These are phyloP conservation scores for Labrus mixtus DNA, from an alignment of 2,113 vertebrate genomes.

Conservation along the genomic window DNA sequence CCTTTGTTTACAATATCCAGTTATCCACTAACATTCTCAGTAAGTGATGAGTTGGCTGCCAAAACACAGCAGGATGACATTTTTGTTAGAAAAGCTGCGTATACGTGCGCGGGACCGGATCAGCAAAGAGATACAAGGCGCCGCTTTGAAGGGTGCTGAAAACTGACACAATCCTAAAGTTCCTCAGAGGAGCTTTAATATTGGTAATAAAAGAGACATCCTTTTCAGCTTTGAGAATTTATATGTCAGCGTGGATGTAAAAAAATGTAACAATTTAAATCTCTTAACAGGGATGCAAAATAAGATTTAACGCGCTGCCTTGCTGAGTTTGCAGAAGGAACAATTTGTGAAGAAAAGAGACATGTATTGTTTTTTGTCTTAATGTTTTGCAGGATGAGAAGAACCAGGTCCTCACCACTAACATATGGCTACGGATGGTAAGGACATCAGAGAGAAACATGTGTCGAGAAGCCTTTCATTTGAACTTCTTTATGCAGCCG, in stretches of 20 bases:
- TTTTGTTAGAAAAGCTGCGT: too few relatives aligned
- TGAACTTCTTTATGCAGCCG: background rate
- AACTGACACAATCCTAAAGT: too few relatives aligned
- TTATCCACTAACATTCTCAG: too few relatives aligned
- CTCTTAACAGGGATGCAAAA: background rate
- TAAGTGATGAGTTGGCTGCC: too few relatives aligned
- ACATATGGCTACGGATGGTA: constrained; percentile 88
- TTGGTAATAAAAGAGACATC: background rate
- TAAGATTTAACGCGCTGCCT: background rate
- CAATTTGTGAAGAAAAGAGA: background rate
- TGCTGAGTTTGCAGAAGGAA: background rate
- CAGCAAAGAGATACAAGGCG: too few relatives aligned
- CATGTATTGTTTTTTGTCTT: background rate
- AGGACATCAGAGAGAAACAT: constrained; percentile 46
- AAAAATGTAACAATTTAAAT: background rate
- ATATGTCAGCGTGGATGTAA: too few relatives aligned
- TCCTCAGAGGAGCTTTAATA: background rate
- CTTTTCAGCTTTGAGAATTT: background rate
- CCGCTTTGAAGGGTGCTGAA: too few relatives aligned
- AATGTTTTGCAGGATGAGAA: constrained; percentile 84
- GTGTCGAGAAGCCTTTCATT: background rate
- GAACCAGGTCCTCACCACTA: constrained; percentile 86
- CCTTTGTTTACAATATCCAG: too few relatives aligned
- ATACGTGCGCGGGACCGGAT: too few relatives aligned
- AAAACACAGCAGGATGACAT: too few relatives aligned